Evolutionary conservation across 2,113 vertebrate species (phyloP), one percentile per base, ranked within the genome.

Genomic region (Elephantulus edwardii): DNA sequence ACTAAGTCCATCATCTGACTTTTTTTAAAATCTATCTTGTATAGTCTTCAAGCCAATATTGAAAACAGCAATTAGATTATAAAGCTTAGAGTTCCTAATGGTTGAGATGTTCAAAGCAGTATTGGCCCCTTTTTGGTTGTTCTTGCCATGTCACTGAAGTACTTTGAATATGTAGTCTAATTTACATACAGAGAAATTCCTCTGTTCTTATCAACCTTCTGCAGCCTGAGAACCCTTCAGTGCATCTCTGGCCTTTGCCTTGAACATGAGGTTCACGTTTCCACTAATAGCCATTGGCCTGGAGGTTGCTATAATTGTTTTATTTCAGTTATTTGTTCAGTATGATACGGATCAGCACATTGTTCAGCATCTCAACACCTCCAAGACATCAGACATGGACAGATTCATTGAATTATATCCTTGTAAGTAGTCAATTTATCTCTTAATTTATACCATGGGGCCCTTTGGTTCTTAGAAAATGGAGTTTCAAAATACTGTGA

Each of bases 241-340:
- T 95, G 97, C 97, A 97, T 97, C 98, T 96, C 96, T 98, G 50
- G 89, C 56, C 80, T 97, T 96, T 79, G 93, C 98, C 93, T 98
- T 98, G 97, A 98, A 97, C 98, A 99, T 99, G 98, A 98, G 97
- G 97, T 72, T 98, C 83, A 98, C 97, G 96, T 99, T 99, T 91
- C 98, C 99, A 10, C 86, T 98, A 40, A 2, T 98, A 91, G 99
- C 99, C 17, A 94, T 99, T 95, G 3, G 77, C 86, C 96, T 99
- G 94, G 97, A 99, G 96, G 94, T 97, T 85, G 46, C 96, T 90
- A 98, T 98, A 93, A 99, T 99, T 92, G 54, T 98, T 97, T 96
- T 99, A 95, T 99, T 98, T 92, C 98, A 92, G 1, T 44, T 99
- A 70, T 99, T 98, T 97, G 98, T 98, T 88, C 92, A 93, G 22